phyloP scores from a whole-genome alignment of 2,888 invertebrate species.

The Rambutsinella grinnellia region DNA sequence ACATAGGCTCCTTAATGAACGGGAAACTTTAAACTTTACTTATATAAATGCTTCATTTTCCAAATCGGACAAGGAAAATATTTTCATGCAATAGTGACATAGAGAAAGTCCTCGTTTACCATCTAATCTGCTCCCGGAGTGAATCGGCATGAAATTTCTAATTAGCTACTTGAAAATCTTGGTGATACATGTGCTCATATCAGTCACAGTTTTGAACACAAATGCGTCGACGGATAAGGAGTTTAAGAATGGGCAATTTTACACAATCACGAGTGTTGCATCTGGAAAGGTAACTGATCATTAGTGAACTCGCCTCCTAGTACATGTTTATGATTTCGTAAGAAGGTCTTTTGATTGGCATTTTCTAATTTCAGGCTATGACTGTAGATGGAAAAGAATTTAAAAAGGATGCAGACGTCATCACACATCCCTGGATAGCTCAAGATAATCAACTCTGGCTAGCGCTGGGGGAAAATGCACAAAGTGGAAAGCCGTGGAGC shows the following conservation, averaged over 20 bases:
- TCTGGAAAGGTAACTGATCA: constrained; percentile 34
- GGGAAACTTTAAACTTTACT: too few relatives aligned
- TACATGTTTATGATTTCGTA: not conserved
- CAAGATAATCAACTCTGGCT: constrained; percentile 51
- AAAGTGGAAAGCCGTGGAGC: constrained; percentile 21
- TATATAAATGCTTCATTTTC: too few relatives aligned
- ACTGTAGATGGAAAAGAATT: constrained; percentile 33
- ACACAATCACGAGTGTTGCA: constrained; percentile 39
- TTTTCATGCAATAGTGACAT: too few relatives aligned
- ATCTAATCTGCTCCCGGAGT: too few relatives aligned
- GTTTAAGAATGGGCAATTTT: constrained; percentile 50
- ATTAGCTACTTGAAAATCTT: too few relatives aligned
- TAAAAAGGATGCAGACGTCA: constrained; percentile 28
- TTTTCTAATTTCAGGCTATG: constrained; percentile 38
- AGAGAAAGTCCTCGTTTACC: too few relatives aligned
- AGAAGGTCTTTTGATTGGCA: not conserved
- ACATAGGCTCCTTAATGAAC: too few relatives aligned
- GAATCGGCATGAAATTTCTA: too few relatives aligned
- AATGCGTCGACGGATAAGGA: too few relatives aligned
- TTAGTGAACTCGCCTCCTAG: not conserved
- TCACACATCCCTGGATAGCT: constrained; percentile 44
- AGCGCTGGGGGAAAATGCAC: constrained; percentile 30
- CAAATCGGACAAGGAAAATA: too few relatives aligned
- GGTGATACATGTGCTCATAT: too few relatives aligned
- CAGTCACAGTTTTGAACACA: too few relatives aligned